Percentiles rank a stretch among this genome's conserved stretches.
phyloP scores from a whole-genome alignment of 2,113 vertebrate genomes.

The Geococcyx californianus region DNA sequence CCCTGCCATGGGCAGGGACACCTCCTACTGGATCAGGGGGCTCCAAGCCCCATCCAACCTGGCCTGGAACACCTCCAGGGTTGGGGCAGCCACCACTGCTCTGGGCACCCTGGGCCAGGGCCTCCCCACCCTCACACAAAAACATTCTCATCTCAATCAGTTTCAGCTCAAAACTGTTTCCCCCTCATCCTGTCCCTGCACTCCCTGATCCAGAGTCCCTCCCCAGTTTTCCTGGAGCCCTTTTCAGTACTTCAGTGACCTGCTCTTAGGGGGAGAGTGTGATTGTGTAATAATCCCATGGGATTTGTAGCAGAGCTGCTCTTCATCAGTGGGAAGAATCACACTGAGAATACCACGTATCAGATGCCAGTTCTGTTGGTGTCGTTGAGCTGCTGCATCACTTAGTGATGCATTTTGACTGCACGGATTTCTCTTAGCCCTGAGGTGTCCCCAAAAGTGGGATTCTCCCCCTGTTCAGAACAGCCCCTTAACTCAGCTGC shows the following conservation, averaged over 20 bases:
- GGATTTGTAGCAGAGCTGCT: background rate
- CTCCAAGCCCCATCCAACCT: too few relatives aligned
- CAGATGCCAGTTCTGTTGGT: background rate
- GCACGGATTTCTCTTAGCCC: background rate
- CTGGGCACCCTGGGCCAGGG: too few relatives aligned
- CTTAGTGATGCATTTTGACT: rapidly evolving
- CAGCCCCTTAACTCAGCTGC: background rate
- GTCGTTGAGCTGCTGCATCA: background rate
- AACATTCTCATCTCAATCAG: too few relatives aligned
- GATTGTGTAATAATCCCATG: background rate
- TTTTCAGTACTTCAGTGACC: rapidly evolving
- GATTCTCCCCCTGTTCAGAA: background rate
- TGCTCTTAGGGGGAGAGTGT: background rate
- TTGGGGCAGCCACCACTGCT: too few relatives aligned
- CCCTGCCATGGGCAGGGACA: too few relatives aligned
- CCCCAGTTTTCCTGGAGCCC: too few relatives aligned
- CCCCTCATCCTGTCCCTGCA: too few relatives aligned
- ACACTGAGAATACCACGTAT: rapidly evolving
- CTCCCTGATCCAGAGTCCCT: too few relatives aligned
- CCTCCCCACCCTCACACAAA: too few relatives aligned
- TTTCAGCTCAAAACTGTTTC: too few relatives aligned
- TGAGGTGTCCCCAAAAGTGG: background rate
- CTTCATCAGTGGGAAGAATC: background rate
- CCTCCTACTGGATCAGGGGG: too few relatives aligned
- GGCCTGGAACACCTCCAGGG: too few relatives aligned